Base-by-base conservation (phyloP, 2,888 invertebrate species). In the Rhabditoides inermis region DNA sequence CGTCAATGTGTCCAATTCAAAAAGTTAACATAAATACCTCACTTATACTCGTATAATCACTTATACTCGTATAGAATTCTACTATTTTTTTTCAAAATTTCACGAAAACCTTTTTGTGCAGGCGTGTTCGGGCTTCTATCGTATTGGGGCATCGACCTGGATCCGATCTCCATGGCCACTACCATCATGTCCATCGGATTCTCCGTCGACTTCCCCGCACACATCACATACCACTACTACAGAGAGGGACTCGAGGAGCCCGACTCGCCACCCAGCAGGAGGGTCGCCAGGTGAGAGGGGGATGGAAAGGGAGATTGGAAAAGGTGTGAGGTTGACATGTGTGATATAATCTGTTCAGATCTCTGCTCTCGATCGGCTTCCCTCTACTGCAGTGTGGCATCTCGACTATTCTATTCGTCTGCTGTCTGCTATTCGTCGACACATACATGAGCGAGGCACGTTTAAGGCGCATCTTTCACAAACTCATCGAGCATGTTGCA, bases 191-290 rank as follows among this genome's bases (percentile, higher is more conserved):
- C 69, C 25, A 70, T 70, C 27, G 70, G 70, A 18, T 70, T 70
- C 56, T 67, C 63, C 2, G 72, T 70, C 26, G 72, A 68, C 49
- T 72, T 70, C 55, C 71, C 70, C n/a, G 72, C 72, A 6, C 72
- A 72, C 40, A 58, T 72, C 45, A 69, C 69, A 12, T 72, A 70
- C 58, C 72, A 72, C 46, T 72, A 69, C 53, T 69, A 69, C 49
- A 51, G 72, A 51, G 69, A 63, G 55, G 67, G 67, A 45, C 55
- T 67, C 28, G 62, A 63, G 41, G 59, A 65, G 41, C 60, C 64
- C 15, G 55, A 61, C 25, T 55, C 63, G 3, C 54, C 53, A 7
- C 67, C 67, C 2, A 53, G 59, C 2, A 58, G 58, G 49, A 45
- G 64, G 44, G 57, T 67, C 2, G 64, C 67, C 10, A 60, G 61